Conservation (phyloP, 2,113 vertebrate genomes). For the Todiramphus chloris region DNA sequence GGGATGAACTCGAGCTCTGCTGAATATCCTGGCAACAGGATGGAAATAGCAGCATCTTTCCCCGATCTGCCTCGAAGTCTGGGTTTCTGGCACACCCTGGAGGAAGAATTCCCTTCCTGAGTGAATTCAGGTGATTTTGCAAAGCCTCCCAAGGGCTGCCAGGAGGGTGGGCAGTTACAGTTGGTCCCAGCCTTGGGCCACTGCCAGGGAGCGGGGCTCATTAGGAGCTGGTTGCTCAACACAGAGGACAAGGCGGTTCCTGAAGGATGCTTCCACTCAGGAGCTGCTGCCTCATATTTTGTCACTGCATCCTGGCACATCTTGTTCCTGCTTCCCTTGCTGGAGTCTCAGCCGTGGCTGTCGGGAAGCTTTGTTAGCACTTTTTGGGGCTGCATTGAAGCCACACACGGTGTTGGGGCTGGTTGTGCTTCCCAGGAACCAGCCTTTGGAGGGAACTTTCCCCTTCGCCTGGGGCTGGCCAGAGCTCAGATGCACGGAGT, state of each 20-base stretch:
- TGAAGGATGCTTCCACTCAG: rapidly evolving
- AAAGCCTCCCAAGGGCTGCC: not conserved
- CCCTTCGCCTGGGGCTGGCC: not conserved
- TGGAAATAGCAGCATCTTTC: not conserved
- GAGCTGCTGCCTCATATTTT: not conserved
- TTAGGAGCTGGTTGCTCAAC: not conserved
- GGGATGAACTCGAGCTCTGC: not conserved
- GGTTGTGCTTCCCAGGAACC: not conserved
- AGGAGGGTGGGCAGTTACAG: not conserved
- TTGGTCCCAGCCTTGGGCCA: not conserved
- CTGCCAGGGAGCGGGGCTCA: not conserved
- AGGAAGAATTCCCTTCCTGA: not conserved
- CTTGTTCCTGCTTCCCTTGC: not conserved
- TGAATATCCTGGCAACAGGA: not conserved
- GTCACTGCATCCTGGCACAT: not conserved
- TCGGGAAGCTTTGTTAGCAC: not conserved
- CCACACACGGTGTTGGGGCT: rapidly evolving
- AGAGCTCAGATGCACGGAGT: not conserved
- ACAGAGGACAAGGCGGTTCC: not conserved
- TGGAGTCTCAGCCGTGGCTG: not conserved
- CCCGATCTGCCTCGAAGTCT: not conserved
- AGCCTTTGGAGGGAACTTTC: not conserved
- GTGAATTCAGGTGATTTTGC: not conserved
- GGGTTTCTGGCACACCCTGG: constrained; percentile 27
- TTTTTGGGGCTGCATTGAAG: not conserved